phyloP scores from a whole-genome alignment of 2,797 vertebrate genomes.

The Sebastes baramenuke region DNA sequence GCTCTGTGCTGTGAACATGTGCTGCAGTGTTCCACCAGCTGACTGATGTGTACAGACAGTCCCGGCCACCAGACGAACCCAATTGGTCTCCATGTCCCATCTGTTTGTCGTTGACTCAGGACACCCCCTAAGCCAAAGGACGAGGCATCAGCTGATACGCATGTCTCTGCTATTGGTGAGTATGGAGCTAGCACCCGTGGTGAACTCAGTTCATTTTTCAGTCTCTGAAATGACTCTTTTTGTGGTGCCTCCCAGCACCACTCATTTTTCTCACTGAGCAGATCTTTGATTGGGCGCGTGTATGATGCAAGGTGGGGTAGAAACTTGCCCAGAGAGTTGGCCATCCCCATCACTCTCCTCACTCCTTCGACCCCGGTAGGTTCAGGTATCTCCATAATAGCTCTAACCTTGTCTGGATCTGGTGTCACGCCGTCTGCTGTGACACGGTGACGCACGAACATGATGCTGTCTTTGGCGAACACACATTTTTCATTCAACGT shows the following conservation, averaged over 20 bases:
- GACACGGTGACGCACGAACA: conserved; percentile 13
- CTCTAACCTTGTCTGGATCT: too few relatives aligned
- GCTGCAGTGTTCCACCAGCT: too few relatives aligned
- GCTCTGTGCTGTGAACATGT: too few relatives aligned
- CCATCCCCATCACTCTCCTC: conserved; percentile 27
- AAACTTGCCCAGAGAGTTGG: not conserved
- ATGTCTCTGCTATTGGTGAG: conserved; percentile 10
- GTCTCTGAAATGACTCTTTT: not conserved
- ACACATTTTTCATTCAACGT: conserved; percentile 25
- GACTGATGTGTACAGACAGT: too few relatives aligned
- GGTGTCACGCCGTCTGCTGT: not conserved
- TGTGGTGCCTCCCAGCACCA: not conserved
- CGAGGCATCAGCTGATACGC: conserved; percentile 10
- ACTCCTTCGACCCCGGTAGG: not conserved
- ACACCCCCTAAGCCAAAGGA: conserved; percentile 6
- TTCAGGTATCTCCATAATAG: too few relatives aligned
- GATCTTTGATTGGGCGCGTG: not conserved
- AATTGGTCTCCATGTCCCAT: conserved; percentile 14
- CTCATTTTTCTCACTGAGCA: not conserved
- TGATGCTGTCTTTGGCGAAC: conserved; percentile 4
- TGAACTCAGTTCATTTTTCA: conserved; percentile 28
- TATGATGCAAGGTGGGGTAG: not conserved
- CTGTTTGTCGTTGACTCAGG: conserved; percentile 17
- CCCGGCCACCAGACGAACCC: conserved; percentile 16
- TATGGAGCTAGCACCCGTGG: conserved; percentile 6